A percentile compares a stretch with the other conserved stretches of the same genome.
Conservation (phyloP, 2,113 vertebrate species). For the Indicator indicator region DNA sequence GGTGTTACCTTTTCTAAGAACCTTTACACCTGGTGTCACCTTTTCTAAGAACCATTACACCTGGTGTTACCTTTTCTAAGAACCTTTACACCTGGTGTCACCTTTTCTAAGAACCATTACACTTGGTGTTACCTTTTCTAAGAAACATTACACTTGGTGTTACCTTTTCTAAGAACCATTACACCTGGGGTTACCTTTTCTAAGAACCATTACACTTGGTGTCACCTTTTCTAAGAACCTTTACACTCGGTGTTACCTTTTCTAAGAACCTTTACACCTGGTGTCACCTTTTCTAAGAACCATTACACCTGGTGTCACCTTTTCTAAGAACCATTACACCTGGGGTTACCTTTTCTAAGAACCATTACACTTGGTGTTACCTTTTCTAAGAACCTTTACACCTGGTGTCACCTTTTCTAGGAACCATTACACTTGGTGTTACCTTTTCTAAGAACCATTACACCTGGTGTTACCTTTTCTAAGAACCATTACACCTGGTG, state of each 20-base stretch:
- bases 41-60: neutral
- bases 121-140: too few species aligned
- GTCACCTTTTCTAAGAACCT: neutral
- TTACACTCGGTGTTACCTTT: too few species aligned
- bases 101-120: neutral
- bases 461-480: neutral
- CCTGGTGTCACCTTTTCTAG: neutral
- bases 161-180: neutral
- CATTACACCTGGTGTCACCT: too few species aligned
- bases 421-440: too few species aligned
- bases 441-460: neutral
- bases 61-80: neutral
- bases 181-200: too few species aligned
- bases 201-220: rapidly evolving
- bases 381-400: rapidly evolving
- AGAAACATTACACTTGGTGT: rapidly evolving
- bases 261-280: rapidly evolving
- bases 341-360: neutral
- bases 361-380: too few species aligned
- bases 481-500: too few species aligned
- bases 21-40: neutral
- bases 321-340: rapidly evolving
- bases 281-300: neutral
- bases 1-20: neutral
- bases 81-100: neutral